These are phyloP conservation scores for Lycodopsis pacificus DNA, from an alignment of 2,797 vertebrate genomes.

Conservation along the genomic window DNA sequence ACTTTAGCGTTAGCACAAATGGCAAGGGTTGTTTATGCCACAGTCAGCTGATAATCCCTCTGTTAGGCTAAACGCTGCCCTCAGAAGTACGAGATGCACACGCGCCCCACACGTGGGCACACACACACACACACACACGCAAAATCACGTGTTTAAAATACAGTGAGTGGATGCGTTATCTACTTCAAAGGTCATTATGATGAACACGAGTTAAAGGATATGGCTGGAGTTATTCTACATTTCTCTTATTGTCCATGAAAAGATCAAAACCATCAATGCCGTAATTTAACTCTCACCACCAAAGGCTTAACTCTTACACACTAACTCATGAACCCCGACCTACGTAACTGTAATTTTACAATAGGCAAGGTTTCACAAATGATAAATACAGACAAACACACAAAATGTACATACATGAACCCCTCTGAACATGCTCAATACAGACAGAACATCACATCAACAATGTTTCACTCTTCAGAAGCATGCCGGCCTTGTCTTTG, in stretches of 20 bases:
- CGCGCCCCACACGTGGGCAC: slow-evolving; percentile 1
- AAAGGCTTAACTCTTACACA: neutral
- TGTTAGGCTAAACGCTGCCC: slow-evolving; percentile 67
- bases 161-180: slow-evolving; percentile 25
- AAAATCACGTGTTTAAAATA: slow-evolving; percentile 24
- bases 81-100: slow-evolving; percentile 40
- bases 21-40: slow-evolving; percentile 80
- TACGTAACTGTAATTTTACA: neutral
- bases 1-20: slow-evolving; percentile 74
- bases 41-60: slow-evolving; percentile 77
- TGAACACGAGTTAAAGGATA: neutral
- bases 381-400: neutral
- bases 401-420: neutral
- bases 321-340: neutral
- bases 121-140: slow-evolving; percentile 15
- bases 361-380: neutral
- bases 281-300: neutral
- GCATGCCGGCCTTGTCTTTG: slow-evolving; percentile 56
- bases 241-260: neutral
- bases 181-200: slow-evolving; percentile 18
- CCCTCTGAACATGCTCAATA: neutral
- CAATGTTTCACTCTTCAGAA: slow-evolving; percentile 44
- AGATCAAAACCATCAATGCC: neutral
- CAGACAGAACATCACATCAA: neutral
- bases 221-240: neutral